Percentiles rank a stretch among this genome's conserved stretches.
phyloP scores from a whole-genome alignment of 2,888 invertebrate species.

The Epicampocera succincta region DNA sequence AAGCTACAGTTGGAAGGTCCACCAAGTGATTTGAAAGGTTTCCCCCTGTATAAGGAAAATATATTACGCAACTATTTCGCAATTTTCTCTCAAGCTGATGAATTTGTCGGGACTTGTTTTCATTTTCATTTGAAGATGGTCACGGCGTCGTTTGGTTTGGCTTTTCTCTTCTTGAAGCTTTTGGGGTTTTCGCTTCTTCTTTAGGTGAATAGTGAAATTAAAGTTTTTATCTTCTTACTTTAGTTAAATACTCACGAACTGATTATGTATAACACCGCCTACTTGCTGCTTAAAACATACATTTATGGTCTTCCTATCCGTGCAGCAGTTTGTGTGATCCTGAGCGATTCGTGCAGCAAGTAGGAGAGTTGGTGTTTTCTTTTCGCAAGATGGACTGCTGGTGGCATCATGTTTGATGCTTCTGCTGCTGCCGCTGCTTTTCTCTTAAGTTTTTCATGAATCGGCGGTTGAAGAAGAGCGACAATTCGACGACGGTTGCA shows the following conservation, averaged over 20 bases:
- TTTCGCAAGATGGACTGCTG: constrained; percentile 46
- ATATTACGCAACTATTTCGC: too few species aligned
- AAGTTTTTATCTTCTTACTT: constrained; percentile 40
- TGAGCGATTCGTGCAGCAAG: constrained; percentile 28
- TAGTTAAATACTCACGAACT: constrained; percentile 69
- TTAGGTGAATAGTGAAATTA: constrained; percentile 59
- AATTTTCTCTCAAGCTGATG: constrained; percentile 9
- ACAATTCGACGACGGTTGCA: constrained; percentile 18
- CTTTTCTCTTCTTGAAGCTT: constrained; percentile 39
- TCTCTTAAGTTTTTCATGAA: constrained; percentile 38
- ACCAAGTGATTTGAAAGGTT: too few species aligned
- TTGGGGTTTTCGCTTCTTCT: background rate
- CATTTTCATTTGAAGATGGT: background rate
- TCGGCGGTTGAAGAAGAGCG: constrained; percentile 19
- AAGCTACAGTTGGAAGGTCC: too few species aligned
- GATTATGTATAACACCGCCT: constrained; percentile 67
- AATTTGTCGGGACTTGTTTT: constrained; percentile 25
- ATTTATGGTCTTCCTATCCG: constrained; percentile 19
- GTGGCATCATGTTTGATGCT: constrained; percentile 32
- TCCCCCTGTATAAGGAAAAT: too few species aligned
- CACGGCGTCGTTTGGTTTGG: background rate
- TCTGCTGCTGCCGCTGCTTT: too few species aligned
- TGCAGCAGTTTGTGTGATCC: constrained; percentile 1
- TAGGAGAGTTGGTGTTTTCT: constrained; percentile 31
- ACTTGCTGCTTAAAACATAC: constrained; percentile 50